Percentiles rank a stretch among this genome's conserved stretches.
Conservation (phyloP, 2,888 invertebrate species). For the Digitonthophagus gazella region DNA sequence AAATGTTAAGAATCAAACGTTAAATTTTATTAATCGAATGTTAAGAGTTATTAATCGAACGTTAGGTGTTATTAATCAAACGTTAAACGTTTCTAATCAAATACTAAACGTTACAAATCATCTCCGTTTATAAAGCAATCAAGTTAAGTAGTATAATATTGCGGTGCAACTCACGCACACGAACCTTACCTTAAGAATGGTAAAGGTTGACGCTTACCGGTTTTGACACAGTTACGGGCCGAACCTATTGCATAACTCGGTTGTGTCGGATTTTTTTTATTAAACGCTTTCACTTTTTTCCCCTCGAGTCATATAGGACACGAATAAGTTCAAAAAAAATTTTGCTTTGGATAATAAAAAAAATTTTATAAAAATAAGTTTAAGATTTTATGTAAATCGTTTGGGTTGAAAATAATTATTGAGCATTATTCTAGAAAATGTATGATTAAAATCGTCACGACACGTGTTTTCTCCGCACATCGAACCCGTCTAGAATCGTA, state of each 20-base stretch:
- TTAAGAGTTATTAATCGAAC: too few relatives aligned
- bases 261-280: neutral
- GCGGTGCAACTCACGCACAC: neutral
- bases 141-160: neutral
- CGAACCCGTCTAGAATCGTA: slow-evolving; percentile 11
- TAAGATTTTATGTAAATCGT: too few relatives aligned
- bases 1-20: too few relatives aligned
- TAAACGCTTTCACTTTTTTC: neutral
- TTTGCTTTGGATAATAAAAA: too few relatives aligned
- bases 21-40: too few relatives aligned
- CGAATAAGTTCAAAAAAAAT: too few relatives aligned
- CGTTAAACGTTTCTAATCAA: too few relatives aligned
- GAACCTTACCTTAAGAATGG: neutral
- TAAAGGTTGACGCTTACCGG: neutral
- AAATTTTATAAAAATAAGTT: too few relatives aligned
- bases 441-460: too few relatives aligned
- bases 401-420: neutral
- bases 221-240: neutral
- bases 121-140: neutral
- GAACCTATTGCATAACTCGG: neutral
- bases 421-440: too few relatives aligned
- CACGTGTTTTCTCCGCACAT: neutral
- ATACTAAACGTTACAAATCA: slow-evolving; percentile 13
- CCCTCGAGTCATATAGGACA: too few relatives aligned
- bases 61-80: too few relatives aligned